phyloP scores from a whole-genome alignment of 2,888 invertebrate species.

The Caenorhabditis auriculariae region DNA sequence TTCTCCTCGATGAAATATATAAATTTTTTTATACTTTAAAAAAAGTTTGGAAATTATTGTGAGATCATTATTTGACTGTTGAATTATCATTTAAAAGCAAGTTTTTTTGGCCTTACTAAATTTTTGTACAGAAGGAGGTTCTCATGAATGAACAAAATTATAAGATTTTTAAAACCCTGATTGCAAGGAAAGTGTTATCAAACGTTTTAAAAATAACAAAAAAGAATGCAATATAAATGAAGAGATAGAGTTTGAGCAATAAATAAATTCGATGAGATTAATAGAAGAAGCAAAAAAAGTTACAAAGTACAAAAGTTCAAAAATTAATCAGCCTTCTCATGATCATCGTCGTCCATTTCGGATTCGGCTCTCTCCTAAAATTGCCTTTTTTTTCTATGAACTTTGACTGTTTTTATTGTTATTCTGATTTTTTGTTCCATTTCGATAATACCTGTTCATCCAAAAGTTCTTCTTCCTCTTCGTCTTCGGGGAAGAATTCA shows the following conservation, averaged over 20 bases:
- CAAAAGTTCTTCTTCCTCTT: slow-evolving; percentile 46
- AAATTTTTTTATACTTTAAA: no score
- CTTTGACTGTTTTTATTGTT: no score
- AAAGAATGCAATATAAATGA: neutral
- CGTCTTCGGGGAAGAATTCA: slow-evolving; percentile 59
- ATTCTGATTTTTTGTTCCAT: slow-evolving; percentile 33
- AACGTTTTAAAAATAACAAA: neutral
- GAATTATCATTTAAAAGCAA: no score
- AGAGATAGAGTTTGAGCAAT: neutral
- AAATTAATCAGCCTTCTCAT: slow-evolving; percentile 25
- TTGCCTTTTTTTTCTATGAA: no score
- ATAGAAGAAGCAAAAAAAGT: neutral
- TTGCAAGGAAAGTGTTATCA: no score
- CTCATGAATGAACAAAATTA: no score
- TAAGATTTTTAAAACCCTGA: neutral
- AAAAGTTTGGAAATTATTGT: no score
- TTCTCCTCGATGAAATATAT: no score
- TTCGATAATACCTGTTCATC: slow-evolving; percentile 21
- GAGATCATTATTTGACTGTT: no score
- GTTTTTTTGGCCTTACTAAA: no score
- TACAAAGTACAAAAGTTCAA: slow-evolving; percentile 4
- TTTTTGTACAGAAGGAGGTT: no score
- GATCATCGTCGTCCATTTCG: slow-evolving; percentile 22
- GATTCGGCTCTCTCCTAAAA: neutral
- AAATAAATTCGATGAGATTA: neutral